Conservation (phyloP, 92 coral and sea anemone genomes). For the Plumapathes pennacea region DNA sequence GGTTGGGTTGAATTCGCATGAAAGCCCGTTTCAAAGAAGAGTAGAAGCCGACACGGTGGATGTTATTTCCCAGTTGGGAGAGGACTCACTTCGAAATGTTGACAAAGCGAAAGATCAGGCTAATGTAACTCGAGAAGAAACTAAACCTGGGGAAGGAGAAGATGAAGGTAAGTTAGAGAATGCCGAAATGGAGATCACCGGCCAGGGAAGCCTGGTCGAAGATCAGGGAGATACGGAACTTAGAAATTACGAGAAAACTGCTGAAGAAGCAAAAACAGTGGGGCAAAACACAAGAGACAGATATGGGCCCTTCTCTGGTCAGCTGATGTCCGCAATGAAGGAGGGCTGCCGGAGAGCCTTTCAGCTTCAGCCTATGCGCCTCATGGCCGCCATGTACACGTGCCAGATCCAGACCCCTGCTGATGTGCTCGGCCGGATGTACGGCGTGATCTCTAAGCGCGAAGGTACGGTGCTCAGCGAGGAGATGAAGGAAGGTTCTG, state of each 20-base stretch:
- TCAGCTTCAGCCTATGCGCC: slow-evolving; percentile 87
- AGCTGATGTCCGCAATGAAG: slow-evolving; percentile 94
- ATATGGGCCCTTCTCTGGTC: slow-evolving; percentile 90
- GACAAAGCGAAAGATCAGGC: no score
- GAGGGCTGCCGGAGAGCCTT: slow-evolving; percentile 99
- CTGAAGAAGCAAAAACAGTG: neutral
- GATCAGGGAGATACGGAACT: neutral
- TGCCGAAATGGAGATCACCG: neutral
- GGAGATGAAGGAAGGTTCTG: slow-evolving; percentile 96
- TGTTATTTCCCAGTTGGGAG: no score
- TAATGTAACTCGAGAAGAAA: neutral
- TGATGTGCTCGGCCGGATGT: slow-evolving; percentile 96
- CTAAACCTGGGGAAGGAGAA: neutral
- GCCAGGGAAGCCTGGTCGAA: no score
- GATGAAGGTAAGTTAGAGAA: neutral
- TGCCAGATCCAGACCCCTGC: slow-evolving; percentile 97
- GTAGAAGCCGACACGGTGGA: no score
- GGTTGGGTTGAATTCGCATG: no score
- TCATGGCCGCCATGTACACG: slow-evolving; percentile 99
- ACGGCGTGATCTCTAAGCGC: slow-evolving; percentile 89
- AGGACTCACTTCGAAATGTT: no score
- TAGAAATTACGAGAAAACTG: slow-evolving; percentile 1
- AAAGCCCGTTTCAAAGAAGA: no score
- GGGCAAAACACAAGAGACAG: slow-evolving; percentile 14
- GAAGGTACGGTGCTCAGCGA: slow-evolving; percentile 95